These are phyloP conservation scores for Trypoxylon attenuatum DNA, from an alignment of 2,888 invertebrate genomes.

Conservation along the genomic window DNA sequence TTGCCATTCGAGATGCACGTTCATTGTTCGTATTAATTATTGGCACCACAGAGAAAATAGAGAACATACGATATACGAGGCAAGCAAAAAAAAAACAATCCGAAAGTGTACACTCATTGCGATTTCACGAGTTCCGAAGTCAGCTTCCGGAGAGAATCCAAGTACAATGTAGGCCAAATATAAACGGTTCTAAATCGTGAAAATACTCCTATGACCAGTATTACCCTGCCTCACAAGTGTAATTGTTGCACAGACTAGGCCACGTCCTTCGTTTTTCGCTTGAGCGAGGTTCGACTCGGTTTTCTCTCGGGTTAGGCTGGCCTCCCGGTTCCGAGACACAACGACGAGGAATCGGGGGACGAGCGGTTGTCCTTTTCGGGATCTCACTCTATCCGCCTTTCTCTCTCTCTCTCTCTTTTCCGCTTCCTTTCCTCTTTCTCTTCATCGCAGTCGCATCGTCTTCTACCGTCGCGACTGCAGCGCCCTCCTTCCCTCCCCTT, in stretches of 20 bases:
- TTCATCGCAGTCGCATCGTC: too few species aligned
- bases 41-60: too few species aligned
- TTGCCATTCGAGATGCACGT: too few species aligned
- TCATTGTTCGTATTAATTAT: too few species aligned
- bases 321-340: background rate
- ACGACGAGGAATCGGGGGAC: background rate
- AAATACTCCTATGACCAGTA: conserved; percentile 21
- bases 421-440: background rate
- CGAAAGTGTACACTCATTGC: too few species aligned
- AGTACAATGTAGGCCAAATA: conserved; percentile 47
- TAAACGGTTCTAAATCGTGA: conserved; percentile 43
- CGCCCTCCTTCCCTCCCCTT: background rate
- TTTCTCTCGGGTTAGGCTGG: conserved; percentile 13
- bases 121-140: conserved; percentile 29
- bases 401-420: background rate
- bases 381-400: conserved; percentile 24
- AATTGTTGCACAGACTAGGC: conserved; percentile 20
- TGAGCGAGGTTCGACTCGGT: conserved; percentile 4
- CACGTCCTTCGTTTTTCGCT: conserved; percentile 38
- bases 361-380: conserved; percentile 17
- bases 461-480: too few species aligned
- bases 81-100: too few species aligned
- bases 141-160: conserved; percentile 3
- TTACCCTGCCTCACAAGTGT: conserved; percentile 13
- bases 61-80: too few species aligned